Evolutionary conservation across 2,113 vertebrate genomes (phyloP).

Genomic region (Solenodon paradoxus): DNA sequence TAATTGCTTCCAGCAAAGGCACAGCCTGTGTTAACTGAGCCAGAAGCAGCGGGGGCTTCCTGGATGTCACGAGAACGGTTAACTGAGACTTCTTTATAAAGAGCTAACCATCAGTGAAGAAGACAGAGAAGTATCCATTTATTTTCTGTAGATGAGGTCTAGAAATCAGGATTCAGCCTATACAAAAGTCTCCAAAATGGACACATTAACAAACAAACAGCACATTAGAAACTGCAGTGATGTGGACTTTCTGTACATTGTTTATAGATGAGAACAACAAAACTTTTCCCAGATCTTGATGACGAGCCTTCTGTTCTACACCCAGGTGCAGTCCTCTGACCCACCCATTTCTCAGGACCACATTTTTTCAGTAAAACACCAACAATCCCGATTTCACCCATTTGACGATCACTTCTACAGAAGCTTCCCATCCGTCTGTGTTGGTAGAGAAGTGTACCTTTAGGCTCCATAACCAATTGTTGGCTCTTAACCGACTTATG

Average conservation of each 20-base stretch:
- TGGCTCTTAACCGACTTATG: background rate
- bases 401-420: background rate
- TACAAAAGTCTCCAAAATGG: background rate
- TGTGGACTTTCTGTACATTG: background rate
- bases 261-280: background rate
- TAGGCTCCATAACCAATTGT: background rate
- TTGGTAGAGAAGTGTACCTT: background rate
- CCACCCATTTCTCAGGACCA: background rate
- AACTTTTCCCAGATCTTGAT: background rate
- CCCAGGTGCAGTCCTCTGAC: fast-evolving
- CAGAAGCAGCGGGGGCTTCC: background rate
- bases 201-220: background rate
- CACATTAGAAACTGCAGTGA: background rate
- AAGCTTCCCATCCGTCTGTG: background rate
- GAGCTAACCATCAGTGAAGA: background rate
- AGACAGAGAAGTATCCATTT: background rate
- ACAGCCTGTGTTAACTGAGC: background rate
- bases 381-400: background rate
- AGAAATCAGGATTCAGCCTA: background rate
- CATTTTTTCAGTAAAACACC: background rate
- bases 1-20: constrained; percentile 42
- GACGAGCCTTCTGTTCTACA: background rate
- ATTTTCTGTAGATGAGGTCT: background rate
- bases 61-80: background rate
- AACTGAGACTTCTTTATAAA: constrained; percentile 10